These are phyloP conservation scores for Iguana delicatissima DNA, from an alignment of 2,797 vertebrate genomes.

Conservation along the genomic window DNA sequence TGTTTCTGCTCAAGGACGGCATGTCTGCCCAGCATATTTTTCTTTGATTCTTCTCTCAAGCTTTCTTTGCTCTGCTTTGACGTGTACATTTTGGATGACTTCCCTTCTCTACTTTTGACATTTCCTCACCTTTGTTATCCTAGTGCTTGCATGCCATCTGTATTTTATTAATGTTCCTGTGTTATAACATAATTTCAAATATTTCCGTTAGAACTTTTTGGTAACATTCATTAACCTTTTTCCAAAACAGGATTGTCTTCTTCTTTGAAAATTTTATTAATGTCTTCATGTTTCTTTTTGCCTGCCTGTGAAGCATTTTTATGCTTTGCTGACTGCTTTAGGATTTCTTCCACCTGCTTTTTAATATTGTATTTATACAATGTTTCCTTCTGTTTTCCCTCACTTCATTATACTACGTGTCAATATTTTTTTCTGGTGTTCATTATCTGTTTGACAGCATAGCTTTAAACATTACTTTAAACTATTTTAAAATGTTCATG, in stretches of 20 bases:
- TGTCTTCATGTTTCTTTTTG: background rate
- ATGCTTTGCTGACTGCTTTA: background rate
- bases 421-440: constrained; percentile 23
- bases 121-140: background rate
- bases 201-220: constrained; percentile 17
- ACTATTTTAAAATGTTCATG: constrained; percentile 6
- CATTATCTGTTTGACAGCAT: constrained; percentile 12
- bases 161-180: background rate
- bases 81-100: background rate
- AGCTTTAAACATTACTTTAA: constrained; percentile 3
- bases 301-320: background rate
- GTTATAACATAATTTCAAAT: background rate
- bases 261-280: background rate
- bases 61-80: background rate
- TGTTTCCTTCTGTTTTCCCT: constrained; percentile 19
- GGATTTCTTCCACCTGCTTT: constrained; percentile 5
- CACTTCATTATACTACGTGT: constrained; percentile 17
- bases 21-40: background rate
- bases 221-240: background rate
- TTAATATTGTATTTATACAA: constrained; percentile 3
- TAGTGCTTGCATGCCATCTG: background rate
- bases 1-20: background rate
- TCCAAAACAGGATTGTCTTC: background rate
- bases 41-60: background rate
- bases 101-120: background rate